A percentile compares a stretch with the other conserved stretches of the same genome.
Conservation (phyloP, 2,797 vertebrate species). For the Acanthornis magna region DNA sequence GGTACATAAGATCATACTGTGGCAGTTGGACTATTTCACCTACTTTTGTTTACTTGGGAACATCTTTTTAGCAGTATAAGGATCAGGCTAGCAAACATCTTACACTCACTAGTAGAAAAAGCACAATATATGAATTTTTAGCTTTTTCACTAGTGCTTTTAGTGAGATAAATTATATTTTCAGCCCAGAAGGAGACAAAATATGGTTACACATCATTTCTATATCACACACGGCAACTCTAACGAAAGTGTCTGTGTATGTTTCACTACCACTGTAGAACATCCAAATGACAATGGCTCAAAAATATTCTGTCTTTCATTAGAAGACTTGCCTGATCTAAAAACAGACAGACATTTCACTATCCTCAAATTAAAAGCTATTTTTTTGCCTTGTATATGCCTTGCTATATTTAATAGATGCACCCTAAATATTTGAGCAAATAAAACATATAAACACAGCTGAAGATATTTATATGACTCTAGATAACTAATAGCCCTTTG, state of each 20-base stretch:
- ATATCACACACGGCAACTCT: neutral
- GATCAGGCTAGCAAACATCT: neutral
- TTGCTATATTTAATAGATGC: neutral
- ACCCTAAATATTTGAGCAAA: neutral
- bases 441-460: neutral
- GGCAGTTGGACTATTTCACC: constrained; percentile 6
- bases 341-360: neutral
- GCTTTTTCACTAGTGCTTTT: neutral
- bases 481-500: neutral
- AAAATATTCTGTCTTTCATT: constrained; percentile 6
- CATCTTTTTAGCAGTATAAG: neutral
- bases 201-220: neutral
- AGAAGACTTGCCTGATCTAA: neutral
- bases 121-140: neutral
- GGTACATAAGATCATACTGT: neutral
- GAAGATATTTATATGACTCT: neutral
- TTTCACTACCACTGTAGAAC: constrained; percentile 2
- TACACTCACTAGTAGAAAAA: neutral
- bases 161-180: constrained; percentile 5
- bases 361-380: neutral
- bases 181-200: neutral
- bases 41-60: neutral
- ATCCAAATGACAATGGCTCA: constrained; percentile 11
- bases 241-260: neutral
- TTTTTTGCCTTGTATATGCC: neutral